phyloP scores from a whole-genome alignment of 1,140 invertebrate genomes.

The Leptopilina boulardi region DNA sequence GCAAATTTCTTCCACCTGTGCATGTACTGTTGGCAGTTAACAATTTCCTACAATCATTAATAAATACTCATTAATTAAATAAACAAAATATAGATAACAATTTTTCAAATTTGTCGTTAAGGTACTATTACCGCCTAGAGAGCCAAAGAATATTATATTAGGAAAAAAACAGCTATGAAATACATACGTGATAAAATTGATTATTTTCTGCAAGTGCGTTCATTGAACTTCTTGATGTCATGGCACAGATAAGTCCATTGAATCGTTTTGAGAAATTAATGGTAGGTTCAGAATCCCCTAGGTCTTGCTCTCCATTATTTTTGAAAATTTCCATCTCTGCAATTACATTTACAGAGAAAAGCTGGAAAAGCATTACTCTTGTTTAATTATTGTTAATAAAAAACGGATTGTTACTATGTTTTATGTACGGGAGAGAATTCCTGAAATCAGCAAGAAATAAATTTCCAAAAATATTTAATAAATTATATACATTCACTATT shows the following conservation, averaged over 20 bases:
- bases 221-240: slow-evolving; percentile 4
- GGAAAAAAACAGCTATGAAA: background rate
- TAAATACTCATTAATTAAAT: too few relatives aligned
- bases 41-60: too few relatives aligned
- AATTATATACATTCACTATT: too few relatives aligned
- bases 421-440: background rate
- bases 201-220: background rate
- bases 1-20: too few relatives aligned
- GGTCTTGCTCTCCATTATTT: background rate
- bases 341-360: slow-evolving; percentile 37
- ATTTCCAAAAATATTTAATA: too few relatives aligned
- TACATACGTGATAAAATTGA: background rate
- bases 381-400: background rate
- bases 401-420: background rate
- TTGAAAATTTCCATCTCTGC: slow-evolving; percentile 34
- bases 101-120: background rate
- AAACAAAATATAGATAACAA: background rate
- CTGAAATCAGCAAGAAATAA: background rate
- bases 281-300: slow-evolving; percentile 35
- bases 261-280: slow-evolving; percentile 29
- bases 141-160: too few relatives aligned
- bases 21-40: too few relatives aligned
- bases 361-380: slow-evolving; percentile 23
- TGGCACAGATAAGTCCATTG: slow-evolving; percentile 35
- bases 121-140: too few relatives aligned